These are phyloP conservation scores for Xiphophorus birchmanni DNA, from an alignment of 2,797 vertebrate species.

Conservation along the genomic window DNA sequence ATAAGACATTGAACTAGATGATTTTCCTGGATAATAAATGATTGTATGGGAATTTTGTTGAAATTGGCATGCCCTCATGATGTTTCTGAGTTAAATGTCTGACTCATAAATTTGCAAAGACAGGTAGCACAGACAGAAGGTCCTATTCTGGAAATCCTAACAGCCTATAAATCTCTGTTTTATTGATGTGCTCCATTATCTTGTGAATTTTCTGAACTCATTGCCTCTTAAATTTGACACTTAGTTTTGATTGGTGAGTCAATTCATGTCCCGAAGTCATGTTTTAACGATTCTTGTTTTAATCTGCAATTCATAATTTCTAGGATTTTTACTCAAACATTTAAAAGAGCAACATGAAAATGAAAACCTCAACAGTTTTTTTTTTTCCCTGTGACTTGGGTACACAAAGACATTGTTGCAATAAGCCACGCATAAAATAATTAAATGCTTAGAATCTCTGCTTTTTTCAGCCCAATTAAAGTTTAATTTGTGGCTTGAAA, in stretches of 20 bases:
- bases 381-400: not conserved
- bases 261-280: conserved; percentile 47
- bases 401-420: not conserved
- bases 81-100: conserved; percentile 20
- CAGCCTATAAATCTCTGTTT: conserved; percentile 40
- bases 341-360: conserved; percentile 12
- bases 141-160: conserved; percentile 28
- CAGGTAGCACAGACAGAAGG: conserved; percentile 31
- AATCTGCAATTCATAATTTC: conserved; percentile 22
- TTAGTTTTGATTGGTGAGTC: conserved; percentile 47
- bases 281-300: conserved; percentile 51
- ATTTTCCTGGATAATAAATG: conserved; percentile 33
- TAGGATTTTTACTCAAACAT: conserved; percentile 27
- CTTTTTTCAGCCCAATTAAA: conserved; percentile 33
- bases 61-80: conserved; percentile 20
- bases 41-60: conserved; percentile 16
- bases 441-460: conserved; percentile 14
- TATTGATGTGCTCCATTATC: conserved; percentile 27
- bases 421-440: conserved; percentile 13
- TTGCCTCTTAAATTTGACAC: conserved; percentile 41
- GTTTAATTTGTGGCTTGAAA: conserved; percentile 36
- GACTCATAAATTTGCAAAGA: conserved; percentile 18
- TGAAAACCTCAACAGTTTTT: conserved; percentile 13
- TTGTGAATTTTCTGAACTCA: conserved; percentile 34
- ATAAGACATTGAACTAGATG: conserved; percentile 16